Percentiles rank a stretch among this genome's conserved stretches.
Evolutionary conservation across 2,888 invertebrate genomes (phyloP).

Genomic region (Stenurella melanura): DNA sequence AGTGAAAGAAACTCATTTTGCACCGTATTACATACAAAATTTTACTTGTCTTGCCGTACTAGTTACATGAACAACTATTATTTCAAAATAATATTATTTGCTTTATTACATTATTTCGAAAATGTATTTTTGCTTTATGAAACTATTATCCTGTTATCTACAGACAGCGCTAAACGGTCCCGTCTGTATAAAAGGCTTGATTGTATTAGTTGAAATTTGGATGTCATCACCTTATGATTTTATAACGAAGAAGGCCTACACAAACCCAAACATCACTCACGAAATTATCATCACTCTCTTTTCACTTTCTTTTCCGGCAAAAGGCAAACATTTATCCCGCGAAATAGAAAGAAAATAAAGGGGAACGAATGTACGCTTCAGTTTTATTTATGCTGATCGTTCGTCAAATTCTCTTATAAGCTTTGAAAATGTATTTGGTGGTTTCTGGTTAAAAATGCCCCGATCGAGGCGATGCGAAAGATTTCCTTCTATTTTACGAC

Average conservation of each 20-base stretch:
- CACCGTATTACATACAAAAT: too few relatives aligned
- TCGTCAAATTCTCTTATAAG: slow-evolving; percentile 59
- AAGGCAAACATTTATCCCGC: slow-evolving; percentile 68
- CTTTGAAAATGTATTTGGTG: slow-evolving; percentile 44
- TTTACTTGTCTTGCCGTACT: too few relatives aligned
- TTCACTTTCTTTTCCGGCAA: slow-evolving; percentile 56
- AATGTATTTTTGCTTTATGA: neutral
- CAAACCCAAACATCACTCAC: slow-evolving; percentile 64
- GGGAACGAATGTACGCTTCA: slow-evolving; percentile 63
- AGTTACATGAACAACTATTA: too few relatives aligned
- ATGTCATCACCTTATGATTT: slow-evolving; percentile 64
- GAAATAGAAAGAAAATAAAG: slow-evolving; percentile 71
- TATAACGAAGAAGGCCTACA: slow-evolving; percentile 60
- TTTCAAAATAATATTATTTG: too few relatives aligned
- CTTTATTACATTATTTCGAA: too few relatives aligned
- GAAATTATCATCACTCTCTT: slow-evolving; percentile 66
- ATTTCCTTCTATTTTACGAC: neutral
- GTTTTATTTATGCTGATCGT: slow-evolving; percentile 62
- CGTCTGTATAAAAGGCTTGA: slow-evolving; percentile 9
- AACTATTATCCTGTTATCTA: neutral
- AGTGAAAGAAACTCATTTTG: too few relatives aligned
- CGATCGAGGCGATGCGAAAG: neutral
- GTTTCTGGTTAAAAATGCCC: slow-evolving; percentile 17
- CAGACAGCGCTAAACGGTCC: neutral
- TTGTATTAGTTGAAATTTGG: slow-evolving; percentile 29